phyloP scores from a whole-genome alignment of 1,140 invertebrate genomes.

The Cecropterus lyciades region DNA sequence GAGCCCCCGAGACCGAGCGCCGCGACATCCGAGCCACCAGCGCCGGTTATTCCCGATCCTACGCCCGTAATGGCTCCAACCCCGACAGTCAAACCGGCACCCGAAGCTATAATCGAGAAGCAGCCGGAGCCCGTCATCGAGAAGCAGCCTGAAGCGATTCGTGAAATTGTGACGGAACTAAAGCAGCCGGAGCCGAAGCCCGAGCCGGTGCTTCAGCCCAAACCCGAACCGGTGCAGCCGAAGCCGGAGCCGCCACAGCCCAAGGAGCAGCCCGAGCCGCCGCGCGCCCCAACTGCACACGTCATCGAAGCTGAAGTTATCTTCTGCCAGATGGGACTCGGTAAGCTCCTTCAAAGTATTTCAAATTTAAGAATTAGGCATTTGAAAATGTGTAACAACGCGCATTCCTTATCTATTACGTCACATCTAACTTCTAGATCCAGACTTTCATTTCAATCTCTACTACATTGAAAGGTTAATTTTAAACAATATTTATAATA shows the following conservation, averaged over 20 bases:
- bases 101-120: conserved; percentile 28
- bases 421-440: neutral
- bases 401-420: neutral
- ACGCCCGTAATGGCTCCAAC: conserved; percentile 48
- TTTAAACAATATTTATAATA: too few relatives aligned
- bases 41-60: conserved; percentile 52
- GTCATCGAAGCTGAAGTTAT: conserved; percentile 87
- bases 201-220: conserved; percentile 44
- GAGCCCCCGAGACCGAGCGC: conserved; percentile 58
- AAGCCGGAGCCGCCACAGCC: conserved; percentile 40
- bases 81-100: conserved; percentile 28
- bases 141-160: conserved; percentile 37
- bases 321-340: conserved; percentile 87
- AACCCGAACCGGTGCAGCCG: conserved; percentile 60
- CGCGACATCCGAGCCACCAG: conserved; percentile 57
- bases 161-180: conserved; percentile 38
- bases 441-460: neutral
- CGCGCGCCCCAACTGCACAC: conserved; percentile 67
- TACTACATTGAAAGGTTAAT: too few relatives aligned
- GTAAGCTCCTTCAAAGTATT: conserved; percentile 76
- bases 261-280: conserved; percentile 40
- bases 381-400: neutral
- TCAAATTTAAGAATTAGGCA: neutral
- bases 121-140: conserved; percentile 33
- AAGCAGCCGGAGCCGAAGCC: conserved; percentile 39